phyloP scores from a whole-genome alignment of 1,140 invertebrate genomes.

The Bombyx mori region ASM3026992v2 NC_085113.1:9078001-9078500 shows the following conservation, averaged over 20 bases:
- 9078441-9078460: too few species aligned
- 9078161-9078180: slow-evolving; percentile 25
- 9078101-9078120: slow-evolving; percentile 12
- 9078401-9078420: too few species aligned
- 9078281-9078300: slow-evolving; percentile 70
- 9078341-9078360: slow-evolving; percentile 59
- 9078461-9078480: too few species aligned
- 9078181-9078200: slow-evolving; percentile 8
- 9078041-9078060: background rate
- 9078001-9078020: too few species aligned
- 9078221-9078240: slow-evolving; percentile 4
- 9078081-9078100: background rate
- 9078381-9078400: too few species aligned
- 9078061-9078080: background rate
- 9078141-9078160: slow-evolving; percentile 48
- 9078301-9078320: slow-evolving; percentile 64
- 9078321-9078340: slow-evolving; percentile 26
- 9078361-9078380: slow-evolving; percentile 24
- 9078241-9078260: slow-evolving; percentile 17
- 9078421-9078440: too few species aligned
- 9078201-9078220: slow-evolving; percentile 5
- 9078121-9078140: slow-evolving; percentile 37
- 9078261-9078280: slow-evolving; percentile 67
- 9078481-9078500: too few species aligned
- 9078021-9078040: too few species aligned